Percentiles rank a stretch among this genome's conserved stretches.
Conservation (phyloP, 2,888 invertebrate genomes). For the Tenthredo livida region DNA sequence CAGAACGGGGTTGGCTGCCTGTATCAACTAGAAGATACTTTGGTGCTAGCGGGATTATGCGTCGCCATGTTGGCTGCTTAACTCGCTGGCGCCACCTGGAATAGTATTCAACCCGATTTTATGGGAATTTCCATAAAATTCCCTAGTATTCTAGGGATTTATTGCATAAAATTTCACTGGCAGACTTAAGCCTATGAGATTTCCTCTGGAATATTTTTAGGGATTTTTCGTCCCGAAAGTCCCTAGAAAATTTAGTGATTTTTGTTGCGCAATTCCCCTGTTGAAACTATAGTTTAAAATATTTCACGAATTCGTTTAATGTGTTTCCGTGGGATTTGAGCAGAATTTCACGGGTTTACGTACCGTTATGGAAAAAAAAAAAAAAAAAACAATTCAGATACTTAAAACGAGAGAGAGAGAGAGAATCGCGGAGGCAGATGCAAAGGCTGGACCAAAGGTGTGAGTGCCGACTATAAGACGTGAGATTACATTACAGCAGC, state of each 20-base stretch:
- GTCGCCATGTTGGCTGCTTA: too few species aligned
- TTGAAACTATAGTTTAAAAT: background rate
- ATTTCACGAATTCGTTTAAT: background rate
- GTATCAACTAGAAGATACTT: too few species aligned
- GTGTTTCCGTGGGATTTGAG: background rate
- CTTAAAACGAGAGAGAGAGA: background rate
- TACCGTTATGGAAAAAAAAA: background rate
- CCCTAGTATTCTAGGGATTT: background rate
- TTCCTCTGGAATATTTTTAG: background rate
- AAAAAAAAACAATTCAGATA: background rate
- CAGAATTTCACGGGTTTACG: background rate
- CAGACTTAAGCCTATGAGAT: background rate
- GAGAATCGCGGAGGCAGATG: background rate
- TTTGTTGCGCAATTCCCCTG: background rate
- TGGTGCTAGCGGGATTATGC: too few species aligned
- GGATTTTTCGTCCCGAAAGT: background rate
- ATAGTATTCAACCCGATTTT: background rate
- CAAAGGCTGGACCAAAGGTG: background rate
- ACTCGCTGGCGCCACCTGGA: too few species aligned
- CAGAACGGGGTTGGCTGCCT: background rate
- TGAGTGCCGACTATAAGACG: conserved; percentile 6
- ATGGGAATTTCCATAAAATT: background rate
- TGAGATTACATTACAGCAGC: conserved; percentile 5
- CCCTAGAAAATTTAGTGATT: background rate
- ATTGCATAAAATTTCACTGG: background rate